Conservation (phyloP, 2,888 invertebrate species). For the Branchellion lobata region DNA sequence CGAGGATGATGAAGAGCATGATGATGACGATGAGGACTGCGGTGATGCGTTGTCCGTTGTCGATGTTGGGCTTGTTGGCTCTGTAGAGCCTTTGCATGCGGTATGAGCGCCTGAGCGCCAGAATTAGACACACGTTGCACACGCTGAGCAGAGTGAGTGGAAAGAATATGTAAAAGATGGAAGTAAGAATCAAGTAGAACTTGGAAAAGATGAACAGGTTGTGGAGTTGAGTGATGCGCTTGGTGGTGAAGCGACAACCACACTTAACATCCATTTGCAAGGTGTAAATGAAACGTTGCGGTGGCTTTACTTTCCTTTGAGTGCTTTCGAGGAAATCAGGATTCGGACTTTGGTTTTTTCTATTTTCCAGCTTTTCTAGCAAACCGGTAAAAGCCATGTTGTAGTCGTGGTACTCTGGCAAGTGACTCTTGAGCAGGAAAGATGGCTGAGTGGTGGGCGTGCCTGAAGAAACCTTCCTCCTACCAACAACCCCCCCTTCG, state of each 20-base stretch:
- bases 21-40: constrained; percentile 59
- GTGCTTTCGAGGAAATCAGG: background rate
- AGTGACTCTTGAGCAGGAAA: background rate
- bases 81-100: constrained; percentile 44
- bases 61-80: constrained; percentile 51
- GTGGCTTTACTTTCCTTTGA: background rate
- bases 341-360: background rate
- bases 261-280: background rate
- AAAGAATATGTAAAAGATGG: constrained; percentile 57
- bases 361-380: too few relatives aligned
- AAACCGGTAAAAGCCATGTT: too few relatives aligned
- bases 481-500: background rate
- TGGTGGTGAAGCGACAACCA: constrained; percentile 21
- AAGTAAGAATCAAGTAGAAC: constrained; percentile 56
- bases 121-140: constrained; percentile 58
- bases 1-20: constrained; percentile 58
- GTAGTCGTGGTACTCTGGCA: too few relatives aligned
- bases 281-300: background rate
- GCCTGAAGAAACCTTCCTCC: background rate
- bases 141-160: constrained; percentile 58
- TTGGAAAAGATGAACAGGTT: constrained; percentile 52
- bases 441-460: background rate
- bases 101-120: constrained; percentile 54
- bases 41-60: constrained; percentile 56
- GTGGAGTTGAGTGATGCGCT: constrained; percentile 35